Evolutionary conservation across 2,888 invertebrate species (phyloP), one percentile per base, ranked within the genome.

Genomic region (Rambutsinella grinnellia): DNA sequence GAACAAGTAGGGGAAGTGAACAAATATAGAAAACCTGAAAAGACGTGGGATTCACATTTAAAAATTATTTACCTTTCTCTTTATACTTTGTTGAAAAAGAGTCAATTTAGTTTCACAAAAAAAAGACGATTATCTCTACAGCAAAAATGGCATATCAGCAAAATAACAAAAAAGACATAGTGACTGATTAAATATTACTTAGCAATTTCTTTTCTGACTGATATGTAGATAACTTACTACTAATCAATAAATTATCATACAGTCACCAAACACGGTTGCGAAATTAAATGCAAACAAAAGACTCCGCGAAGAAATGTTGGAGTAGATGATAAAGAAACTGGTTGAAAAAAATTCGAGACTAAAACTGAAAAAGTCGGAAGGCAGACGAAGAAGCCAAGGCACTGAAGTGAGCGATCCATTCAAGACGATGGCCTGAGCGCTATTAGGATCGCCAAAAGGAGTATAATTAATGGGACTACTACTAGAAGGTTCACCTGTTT

Each of bases 391-490:
- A 76, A 76, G 75, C 75, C 68, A 76, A 76, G 75, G 75, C 75
- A 76, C 75, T 76, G 75, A 63, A 76, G 75, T 76, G 75, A 63
- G 75, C 58, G 68, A 76, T 76, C 78, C 70, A 56, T 76, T 81
- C 81, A 83, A 69, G 84, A 79, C 47, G 84, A 81, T 24, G 87
- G 87, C 82, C 87, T 86, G 71, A 87, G 83, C 54, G 86, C 86
- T 81, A 87, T 84, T 69, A 88, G 82, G 61, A 88, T 83, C 72
- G 87, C 87, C 84, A 88, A 86, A 77, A 87, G 82, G 82, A 87
- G 84, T 84, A 87, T 85, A 82, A 87, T 82, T 72, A 88, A 84
- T 62, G 88, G 87, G 80, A 88, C 84, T 84, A 87, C 85, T 80
- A 87, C 86, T 79, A 85, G 84, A 65, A 86, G 84, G 10, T 87